These are phyloP conservation scores for Collichthys lucidus DNA, from an alignment of 2,113 vertebrate genomes.

Conservation along the genomic window DNA sequence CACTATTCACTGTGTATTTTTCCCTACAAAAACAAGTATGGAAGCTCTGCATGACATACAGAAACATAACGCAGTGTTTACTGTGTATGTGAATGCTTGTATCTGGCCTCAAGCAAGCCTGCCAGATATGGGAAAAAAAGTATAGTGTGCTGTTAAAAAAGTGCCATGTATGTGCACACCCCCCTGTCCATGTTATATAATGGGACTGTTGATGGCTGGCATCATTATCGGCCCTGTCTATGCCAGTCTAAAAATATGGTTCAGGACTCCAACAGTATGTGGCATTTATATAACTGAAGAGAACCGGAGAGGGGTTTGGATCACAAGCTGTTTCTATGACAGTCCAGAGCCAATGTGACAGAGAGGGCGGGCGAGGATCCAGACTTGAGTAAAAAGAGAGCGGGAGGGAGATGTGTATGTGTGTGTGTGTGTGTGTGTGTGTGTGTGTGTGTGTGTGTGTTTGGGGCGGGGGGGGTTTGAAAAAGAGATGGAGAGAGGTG, in stretches of 20 bases:
- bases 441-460: no score
- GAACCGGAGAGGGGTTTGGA: conserved; percentile 64
- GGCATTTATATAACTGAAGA: conserved; percentile 72
- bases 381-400: conserved; percentile 32
- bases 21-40: neutral
- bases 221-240: conserved; percentile 66
- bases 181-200: conserved; percentile 64
- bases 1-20: neutral
- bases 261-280: conserved; percentile 65
- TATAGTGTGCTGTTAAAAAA: conserved; percentile 25
- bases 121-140: conserved; percentile 33
- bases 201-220: conserved; percentile 66
- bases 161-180: conserved; percentile 24
- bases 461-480: neutral
- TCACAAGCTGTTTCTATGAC: conserved; percentile 66
- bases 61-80: conserved; percentile 36
- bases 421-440: no score
- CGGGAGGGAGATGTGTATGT: neutral
- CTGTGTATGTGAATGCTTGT: conserved; percentile 32
- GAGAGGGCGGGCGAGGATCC: conserved; percentile 43
- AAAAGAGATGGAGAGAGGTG: conserved; percentile 22
- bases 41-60: conserved; percentile 13
- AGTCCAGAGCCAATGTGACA: conserved; percentile 63
- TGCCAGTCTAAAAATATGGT: conserved; percentile 73
- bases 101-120: conserved; percentile 30